Base-by-base conservation (phyloP, 2,888 invertebrate genomes). In the Aradus depressus region DNA sequence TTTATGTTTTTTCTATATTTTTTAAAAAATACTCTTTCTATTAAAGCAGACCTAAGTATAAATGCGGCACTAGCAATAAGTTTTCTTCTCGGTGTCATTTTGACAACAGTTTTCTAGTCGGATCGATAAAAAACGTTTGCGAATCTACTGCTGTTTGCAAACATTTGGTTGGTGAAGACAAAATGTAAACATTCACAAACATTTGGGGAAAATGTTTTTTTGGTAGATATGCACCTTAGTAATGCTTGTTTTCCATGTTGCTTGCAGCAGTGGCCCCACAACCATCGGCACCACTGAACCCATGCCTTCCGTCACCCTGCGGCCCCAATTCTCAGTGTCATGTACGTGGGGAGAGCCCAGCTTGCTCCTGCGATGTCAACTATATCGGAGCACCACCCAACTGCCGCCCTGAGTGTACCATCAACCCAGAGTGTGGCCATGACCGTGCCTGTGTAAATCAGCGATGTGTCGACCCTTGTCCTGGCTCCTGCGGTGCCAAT, bases 291-390 rank as follows among this genome's bases (percentile, higher is more conserved):
- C 56, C 57, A 26, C 67, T 61, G 41, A 73, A 75, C 61, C 80
- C 79, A 10, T 82, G 82, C 60, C 68, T 76, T 43, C 87, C 87
- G 50, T 77, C 78, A 58, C 83, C 82, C 26, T 85, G 85, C 63
- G 85, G 84, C 57, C 74, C 79, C 41, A 82, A 83, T 64, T 72
- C 81, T 14, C 69, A 79, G 57, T 85, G 85, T 61, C 76, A 79
- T 63, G 73, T 75, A 48, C 67, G 37, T 1, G 54, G 53, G 4
- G 51, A 53, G 16, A 55, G 49, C 31, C 60, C 61, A 12, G 58
- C 60, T 31, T 62, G 62, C 42, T 59, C 62, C 6, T 62, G 62
- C 48, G 50, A 55, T 41, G 42, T 55, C 18, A 56, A 58, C 35
- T 62, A 60, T 52, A 55, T 61, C 37, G 62, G 62, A n/a, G 37